Evolutionary conservation across 1,140 invertebrate genomes (phyloP).

Genomic region (Leptonema lineaticorne): DNA sequence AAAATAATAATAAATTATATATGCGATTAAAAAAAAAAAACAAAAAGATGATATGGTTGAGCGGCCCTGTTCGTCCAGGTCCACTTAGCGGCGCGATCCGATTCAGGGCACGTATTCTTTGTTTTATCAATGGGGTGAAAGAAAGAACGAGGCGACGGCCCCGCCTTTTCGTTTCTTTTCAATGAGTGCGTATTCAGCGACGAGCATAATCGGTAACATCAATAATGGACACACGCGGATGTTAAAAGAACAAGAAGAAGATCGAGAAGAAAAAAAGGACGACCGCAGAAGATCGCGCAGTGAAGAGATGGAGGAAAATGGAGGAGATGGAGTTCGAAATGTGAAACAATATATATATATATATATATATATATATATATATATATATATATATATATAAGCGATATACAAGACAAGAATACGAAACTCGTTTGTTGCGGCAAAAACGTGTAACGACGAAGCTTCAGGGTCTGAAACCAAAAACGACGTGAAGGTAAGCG

Average conservation of each 20-base stretch:
- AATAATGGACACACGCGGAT: neutral
- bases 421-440: too few relatives aligned
- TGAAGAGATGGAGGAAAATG: too few relatives aligned
- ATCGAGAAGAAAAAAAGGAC: neutral
- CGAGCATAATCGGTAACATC: neutral
- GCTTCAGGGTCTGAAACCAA: too few relatives aligned
- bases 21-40: too few relatives aligned
- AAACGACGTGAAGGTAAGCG: too few relatives aligned
- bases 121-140: slow-evolving; percentile 30
- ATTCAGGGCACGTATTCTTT: slow-evolving; percentile 32
- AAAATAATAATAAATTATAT: too few relatives aligned
- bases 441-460: too few relatives aligned
- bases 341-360: neutral
- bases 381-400: neutral
- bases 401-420: neutral
- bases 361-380: neutral
- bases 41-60: too few relatives aligned
- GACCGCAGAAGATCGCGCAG: too few relatives aligned
- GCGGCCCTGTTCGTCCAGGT: too few relatives aligned
- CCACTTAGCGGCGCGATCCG: slow-evolving; percentile 11
- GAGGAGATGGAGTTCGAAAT: neutral
- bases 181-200: slow-evolving; percentile 10
- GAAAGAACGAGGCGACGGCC: neutral
- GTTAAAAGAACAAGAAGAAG: neutral
- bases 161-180: slow-evolving; percentile 15